Evolutionary conservation across 2,888 invertebrate genomes (phyloP).

Genomic region (Microplitis deprimator): DNA sequence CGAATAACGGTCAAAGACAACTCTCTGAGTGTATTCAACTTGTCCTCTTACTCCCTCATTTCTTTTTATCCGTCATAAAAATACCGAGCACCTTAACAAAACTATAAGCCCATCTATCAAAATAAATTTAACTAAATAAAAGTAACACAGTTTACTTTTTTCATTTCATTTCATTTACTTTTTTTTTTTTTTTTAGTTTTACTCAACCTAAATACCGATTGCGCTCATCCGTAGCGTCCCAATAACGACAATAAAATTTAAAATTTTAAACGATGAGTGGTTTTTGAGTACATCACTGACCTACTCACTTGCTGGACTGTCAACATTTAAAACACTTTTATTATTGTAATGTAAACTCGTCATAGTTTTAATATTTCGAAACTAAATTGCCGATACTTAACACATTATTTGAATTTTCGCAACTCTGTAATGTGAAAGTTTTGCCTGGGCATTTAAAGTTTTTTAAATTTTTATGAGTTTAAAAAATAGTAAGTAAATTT

Average conservation of each 20-base stretch:
- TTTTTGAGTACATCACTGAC: not conserved
- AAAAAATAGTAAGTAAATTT: no score
- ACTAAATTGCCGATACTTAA: no score
- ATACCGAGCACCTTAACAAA: slow-evolving; percentile 1
- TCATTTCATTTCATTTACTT: not conserved
- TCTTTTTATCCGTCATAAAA: not conserved
- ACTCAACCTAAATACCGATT: not conserved
- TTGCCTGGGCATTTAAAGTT: no score
- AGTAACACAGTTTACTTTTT: not conserved
- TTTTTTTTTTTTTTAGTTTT: not conserved
- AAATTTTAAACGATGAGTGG: not conserved
- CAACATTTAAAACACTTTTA: not conserved
- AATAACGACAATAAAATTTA: not conserved
- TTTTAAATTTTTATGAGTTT: no score
- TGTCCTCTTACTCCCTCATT: slow-evolving; percentile 46
- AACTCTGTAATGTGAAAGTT: no score
- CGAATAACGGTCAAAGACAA: slow-evolving; percentile 64
- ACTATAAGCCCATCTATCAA: not conserved
- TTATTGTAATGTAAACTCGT: not conserved
- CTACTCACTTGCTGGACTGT: not conserved
- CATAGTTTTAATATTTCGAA: no score
- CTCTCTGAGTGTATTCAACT: slow-evolving; percentile 57
- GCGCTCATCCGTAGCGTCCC: not conserved
- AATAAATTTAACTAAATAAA: not conserved
- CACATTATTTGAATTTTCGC: no score